These are phyloP conservation scores for Sebastes vulpes DNA, from an alignment of 2,797 vertebrate species.

Conservation along the genomic window DNA sequence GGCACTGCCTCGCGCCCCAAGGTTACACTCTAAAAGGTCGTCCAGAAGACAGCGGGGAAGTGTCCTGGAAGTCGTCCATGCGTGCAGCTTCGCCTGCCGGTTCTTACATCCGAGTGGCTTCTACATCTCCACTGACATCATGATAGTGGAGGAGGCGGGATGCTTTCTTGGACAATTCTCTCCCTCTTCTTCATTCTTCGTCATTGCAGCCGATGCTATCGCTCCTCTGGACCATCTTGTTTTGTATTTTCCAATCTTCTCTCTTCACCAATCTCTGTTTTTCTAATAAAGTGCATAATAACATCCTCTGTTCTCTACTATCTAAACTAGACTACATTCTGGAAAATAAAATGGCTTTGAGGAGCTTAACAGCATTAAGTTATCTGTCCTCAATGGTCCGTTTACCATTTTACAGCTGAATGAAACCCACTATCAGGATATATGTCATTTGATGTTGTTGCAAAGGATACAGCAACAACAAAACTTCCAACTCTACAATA, in stretches of 20 bases:
- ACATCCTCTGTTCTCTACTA: neutral
- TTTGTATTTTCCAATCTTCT: neutral
- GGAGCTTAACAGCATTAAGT: neutral
- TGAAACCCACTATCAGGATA: neutral
- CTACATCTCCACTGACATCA: neutral
- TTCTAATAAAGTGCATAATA: neutral
- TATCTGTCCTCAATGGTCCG: neutral
- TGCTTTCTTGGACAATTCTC: neutral
- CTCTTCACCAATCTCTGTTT: neutral
- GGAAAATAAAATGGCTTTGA: neutral
- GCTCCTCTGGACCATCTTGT: neutral
- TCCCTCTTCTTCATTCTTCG: neutral
- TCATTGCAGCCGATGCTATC: neutral
- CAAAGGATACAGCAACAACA: neutral
- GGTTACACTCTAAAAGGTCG: conserved; percentile 42
- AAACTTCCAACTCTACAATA: neutral
- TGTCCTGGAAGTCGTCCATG: conserved; percentile 32
- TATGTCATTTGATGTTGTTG: neutral
- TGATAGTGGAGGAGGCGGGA: neutral
- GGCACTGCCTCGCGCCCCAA: conserved; percentile 1
- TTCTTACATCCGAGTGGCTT: neutral
- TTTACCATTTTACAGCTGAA: neutral
- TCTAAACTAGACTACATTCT: neutral
- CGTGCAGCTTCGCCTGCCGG: conserved; percentile 8
- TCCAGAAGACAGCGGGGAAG: conserved; percentile 42